A percentile compares a stretch with the other conserved stretches of the same genome.
Conservation (phyloP, 2,797 vertebrate species). For the Paramormyrops hopkinsi region DNA sequence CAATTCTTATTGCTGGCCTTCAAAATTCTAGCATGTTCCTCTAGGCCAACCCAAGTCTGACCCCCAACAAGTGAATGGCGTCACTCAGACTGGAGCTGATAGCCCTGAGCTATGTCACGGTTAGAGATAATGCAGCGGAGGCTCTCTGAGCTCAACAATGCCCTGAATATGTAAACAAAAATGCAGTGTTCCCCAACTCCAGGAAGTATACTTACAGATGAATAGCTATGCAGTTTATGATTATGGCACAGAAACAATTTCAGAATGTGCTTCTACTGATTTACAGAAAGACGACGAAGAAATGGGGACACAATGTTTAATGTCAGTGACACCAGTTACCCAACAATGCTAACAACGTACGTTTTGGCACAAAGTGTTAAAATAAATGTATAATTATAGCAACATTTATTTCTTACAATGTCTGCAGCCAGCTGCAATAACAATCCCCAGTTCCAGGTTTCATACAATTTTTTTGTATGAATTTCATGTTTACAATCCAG, state of each 20-base stretch:
- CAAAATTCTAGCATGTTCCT: background rate
- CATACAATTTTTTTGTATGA: background rate
- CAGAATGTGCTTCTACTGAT: conserved; percentile 33
- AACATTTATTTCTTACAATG: conserved; percentile 21
- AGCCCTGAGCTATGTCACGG: background rate
- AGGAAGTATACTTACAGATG: background rate
- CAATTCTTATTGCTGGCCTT: background rate
- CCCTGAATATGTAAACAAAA: background rate
- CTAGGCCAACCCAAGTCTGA: background rate
- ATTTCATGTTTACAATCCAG: background rate
- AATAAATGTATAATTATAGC: background rate
- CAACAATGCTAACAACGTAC: conserved; percentile 3
- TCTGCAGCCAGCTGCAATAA: conserved; percentile 44
- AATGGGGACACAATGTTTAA: background rate
- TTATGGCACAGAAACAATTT: background rate
- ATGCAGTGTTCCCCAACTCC: background rate
- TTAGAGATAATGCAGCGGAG: background rate
- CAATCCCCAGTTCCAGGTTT: conserved; percentile 13
- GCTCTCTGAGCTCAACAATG: background rate
- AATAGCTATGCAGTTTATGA: background rate
- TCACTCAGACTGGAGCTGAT: background rate
- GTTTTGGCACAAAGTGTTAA: conserved; percentile 17
- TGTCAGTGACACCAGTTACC: background rate
- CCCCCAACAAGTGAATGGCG: background rate
- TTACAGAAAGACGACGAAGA: background rate